phyloP scores from a whole-genome alignment of 2,888 invertebrate species.

The Lasioglossum marginatum region DNA sequence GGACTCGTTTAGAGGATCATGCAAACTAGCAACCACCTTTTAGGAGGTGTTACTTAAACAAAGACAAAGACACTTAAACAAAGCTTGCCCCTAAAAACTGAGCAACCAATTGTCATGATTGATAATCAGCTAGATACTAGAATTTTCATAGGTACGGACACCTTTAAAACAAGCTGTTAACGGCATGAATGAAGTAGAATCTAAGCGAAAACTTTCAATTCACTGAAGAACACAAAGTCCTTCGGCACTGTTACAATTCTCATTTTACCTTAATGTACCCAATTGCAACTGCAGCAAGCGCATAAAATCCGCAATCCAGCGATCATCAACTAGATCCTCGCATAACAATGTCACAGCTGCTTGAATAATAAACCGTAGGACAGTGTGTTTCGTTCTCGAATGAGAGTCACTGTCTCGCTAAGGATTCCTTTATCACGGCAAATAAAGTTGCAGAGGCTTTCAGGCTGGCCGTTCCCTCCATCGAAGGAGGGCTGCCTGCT shows the following conservation, averaged over 20 bases:
- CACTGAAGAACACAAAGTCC: not conserved
- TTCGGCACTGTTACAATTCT: not conserved
- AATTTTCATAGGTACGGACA: not conserved
- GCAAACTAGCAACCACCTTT: not conserved
- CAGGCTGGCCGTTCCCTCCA: constrained; percentile 15
- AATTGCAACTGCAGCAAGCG: not conserved
- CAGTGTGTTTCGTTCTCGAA: not conserved
- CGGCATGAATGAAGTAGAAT: not conserved
- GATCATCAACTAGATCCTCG: not conserved
- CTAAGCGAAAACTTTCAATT: not conserved
- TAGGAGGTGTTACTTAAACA: not conserved
- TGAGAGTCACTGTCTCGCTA: constrained; percentile 49
- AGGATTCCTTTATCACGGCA: constrained; percentile 42
- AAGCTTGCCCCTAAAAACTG: not conserved
- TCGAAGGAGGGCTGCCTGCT: constrained; percentile 20
- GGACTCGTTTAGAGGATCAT: not conserved
- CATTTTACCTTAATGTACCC: not conserved
- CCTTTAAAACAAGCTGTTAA: not conserved
- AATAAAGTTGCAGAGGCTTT: constrained; percentile 57
- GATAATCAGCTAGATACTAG: not conserved
- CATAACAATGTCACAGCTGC: not conserved
- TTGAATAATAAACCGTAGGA: too few relatives aligned
- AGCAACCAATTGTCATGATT: not conserved
- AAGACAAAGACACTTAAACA: too few relatives aligned
- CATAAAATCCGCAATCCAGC: constrained; percentile 5